Evolutionary conservation across 2,888 invertebrate genomes (phyloP), one percentile per base, ranked within the genome.

Genomic region (Siphlonurus alternatus): DNA sequence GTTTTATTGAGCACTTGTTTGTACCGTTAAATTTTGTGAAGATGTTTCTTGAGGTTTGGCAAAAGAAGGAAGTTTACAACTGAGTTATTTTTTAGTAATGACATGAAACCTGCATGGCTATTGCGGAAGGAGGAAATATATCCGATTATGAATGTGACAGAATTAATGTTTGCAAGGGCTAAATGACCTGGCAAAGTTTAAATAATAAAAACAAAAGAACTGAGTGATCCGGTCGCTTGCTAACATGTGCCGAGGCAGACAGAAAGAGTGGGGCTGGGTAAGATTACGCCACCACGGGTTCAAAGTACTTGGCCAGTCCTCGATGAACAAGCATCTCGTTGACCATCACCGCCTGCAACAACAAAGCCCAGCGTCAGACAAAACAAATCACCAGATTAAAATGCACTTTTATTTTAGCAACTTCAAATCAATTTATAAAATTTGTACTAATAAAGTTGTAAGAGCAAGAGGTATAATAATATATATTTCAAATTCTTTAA

Each of bases 251-350:
- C n/a, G n/a, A n/a, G n/a, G n/a, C n/a, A n/a, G n/a, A n/a, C n/a
- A n/a, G n/a, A n/a, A n/a, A 38, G 38, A 38, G 5, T 10, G 5
- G 7, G 5, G 15, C 15, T 10, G 15, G 38, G 38, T 38, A 10
- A 10, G 38, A n/a, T 38, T 38, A 38, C 15, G 38, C 62, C 19
- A 63, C 53, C 53, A 59, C 59, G 23, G 63, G 63, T 63, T 74
- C 76, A 67, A 83, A 75, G 85, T 89, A 89, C 73, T 86, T 85
- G 63, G 92, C 93, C 72, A 86, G 83, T 64, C 91, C 90, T 75
- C 87, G 84, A 70, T 87, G 87, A 70, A 92, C 88, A 72, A 95
- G 79, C 78, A 92, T 92, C 73, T 88, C 83, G 76, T 94, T 93
- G 70, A 94, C 83, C 76, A 89, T 88, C 78, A 90, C 82, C 70